Evolutionary conservation across 23 tunicate species (phyloP).

Genomic region (Botrylloides violaceus): DNA sequence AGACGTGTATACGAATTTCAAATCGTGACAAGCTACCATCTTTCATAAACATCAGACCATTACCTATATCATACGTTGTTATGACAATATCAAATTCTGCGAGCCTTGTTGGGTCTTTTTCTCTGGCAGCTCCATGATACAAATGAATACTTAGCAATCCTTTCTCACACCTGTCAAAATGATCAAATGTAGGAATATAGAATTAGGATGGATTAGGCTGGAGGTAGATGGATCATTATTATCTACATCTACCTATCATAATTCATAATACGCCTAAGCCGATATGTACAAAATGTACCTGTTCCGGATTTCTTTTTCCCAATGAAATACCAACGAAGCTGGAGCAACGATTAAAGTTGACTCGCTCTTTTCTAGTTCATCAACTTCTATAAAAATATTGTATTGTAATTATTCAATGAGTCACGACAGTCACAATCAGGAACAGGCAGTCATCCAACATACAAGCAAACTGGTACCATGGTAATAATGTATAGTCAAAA

Average conservation of each 20-base stretch:
- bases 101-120: conserved; percentile 45
- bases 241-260: not conserved
- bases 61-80: conserved; percentile 86
- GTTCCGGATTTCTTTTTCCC: conserved; percentile 83
- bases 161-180: conserved; percentile 41
- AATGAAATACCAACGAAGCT: conserved; percentile 81
- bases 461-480: too few species aligned
- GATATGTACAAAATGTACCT: conserved; percentile 39
- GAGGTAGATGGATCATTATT: not conserved
- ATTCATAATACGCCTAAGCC: not conserved
- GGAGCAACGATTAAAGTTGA: conserved; percentile 83
- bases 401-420: too few species aligned
- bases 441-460: too few species aligned
- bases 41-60: too few species aligned
- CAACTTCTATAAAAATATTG: not conserved
- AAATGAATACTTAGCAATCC: conserved; percentile 61
- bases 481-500: too few species aligned
- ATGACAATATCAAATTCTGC: conserved; percentile 83
- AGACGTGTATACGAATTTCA: too few species aligned
- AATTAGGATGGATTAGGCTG: conserved; percentile 1
- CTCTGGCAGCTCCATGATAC: conserved; percentile 70
- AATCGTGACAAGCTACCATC: too few species aligned
- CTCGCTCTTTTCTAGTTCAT: conserved; percentile 17
- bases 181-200: too few species aligned
- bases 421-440: too few species aligned